Evolutionary conservation across 2,888 invertebrate genomes (phyloP), one percentile per base, ranked within the genome.

Genomic region (Plemyria rubiginata): DNA sequence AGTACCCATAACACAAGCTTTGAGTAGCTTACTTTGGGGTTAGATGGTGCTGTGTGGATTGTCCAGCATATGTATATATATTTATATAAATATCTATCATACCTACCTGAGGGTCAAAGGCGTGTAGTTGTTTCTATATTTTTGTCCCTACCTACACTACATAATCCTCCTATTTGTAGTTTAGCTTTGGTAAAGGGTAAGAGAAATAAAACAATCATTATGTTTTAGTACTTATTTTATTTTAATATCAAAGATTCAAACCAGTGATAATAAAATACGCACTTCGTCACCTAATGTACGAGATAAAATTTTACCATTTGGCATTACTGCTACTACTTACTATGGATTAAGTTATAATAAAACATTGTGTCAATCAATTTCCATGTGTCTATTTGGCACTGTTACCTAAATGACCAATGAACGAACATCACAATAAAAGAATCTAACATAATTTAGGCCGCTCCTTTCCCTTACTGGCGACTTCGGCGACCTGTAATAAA

Each of bases 401-500:
- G 86, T 82, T 84, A 85, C 75, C 78, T 81, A 81, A 84, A 85
- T 78, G 84, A 82, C 76, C 81, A 81, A 81, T 78, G 79, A 86
- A 84, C 80, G 70, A 84, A 80, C 77, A 73, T 76, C 76, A 78
- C 74, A 77, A 80, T 77, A 60, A 78, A 60, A 65, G 49, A 64
- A 68, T 80, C 77, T 84, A 81, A 80, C 72, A 74, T 77, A 77
- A 71, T 73, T 72, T 74, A 63, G 68, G 61, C 54, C 66, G 54
- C 67, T 57, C 51, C 66, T 11, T 11, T 38, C 11, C 73, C 66
- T 87, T 90, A 92, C 82, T 92, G 92, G 76, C 91, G 92, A 88
- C 87, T 91, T 75, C 92, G 80, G 86, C 92, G 92, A 82, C 90
- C 92, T 92, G 90, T 0, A 81, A 85, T 66, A 58, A 54, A 74